phyloP scores from a whole-genome alignment of 2,797 vertebrate genomes.

The Typhlichthys eigenmanni region DNA sequence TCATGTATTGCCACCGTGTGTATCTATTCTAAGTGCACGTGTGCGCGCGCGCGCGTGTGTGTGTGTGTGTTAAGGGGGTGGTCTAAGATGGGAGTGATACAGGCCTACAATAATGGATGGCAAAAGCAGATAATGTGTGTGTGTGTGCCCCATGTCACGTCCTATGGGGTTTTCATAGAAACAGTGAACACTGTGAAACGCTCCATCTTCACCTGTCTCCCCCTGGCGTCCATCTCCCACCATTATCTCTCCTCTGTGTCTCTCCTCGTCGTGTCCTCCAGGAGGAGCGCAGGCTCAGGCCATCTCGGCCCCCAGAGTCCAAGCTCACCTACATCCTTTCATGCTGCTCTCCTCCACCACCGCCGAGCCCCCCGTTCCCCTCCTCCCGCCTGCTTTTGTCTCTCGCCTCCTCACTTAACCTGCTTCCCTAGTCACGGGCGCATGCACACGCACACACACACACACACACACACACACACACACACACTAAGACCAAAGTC shows the following conservation, averaged over 20 bases:
- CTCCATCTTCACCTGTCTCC: constrained; percentile 29
- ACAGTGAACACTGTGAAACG: constrained; percentile 34
- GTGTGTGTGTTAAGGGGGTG: background rate
- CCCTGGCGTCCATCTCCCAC: constrained; percentile 47
- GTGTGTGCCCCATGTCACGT: constrained; percentile 42
- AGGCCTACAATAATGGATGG: no score
- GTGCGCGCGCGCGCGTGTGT: constrained; percentile 30
- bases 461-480: constrained; percentile 16
- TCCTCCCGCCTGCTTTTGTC: constrained; percentile 19
- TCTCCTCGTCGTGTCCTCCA: constrained; percentile 16
- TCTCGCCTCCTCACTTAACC: constrained; percentile 45
- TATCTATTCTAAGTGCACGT: constrained; percentile 29
- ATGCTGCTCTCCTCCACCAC: constrained; percentile 46
- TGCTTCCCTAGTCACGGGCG: constrained; percentile 51
- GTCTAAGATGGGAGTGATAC: no score
- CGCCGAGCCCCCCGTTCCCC: constrained; percentile 23
- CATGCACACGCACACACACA: constrained; percentile 28
- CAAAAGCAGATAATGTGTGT: background rate
- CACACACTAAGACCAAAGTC: constrained; percentile 21
- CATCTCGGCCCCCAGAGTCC: constrained; percentile 62
- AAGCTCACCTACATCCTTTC: constrained; percentile 67
- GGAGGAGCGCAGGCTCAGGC: constrained; percentile 50
- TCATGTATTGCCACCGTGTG: constrained; percentile 47
- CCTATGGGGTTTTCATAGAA: constrained; percentile 47
- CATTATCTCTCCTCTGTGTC: constrained; percentile 47